Evolutionary conservation across 2,888 invertebrate species (phyloP).

Genomic region (Podotricha telesiphe): DNA sequence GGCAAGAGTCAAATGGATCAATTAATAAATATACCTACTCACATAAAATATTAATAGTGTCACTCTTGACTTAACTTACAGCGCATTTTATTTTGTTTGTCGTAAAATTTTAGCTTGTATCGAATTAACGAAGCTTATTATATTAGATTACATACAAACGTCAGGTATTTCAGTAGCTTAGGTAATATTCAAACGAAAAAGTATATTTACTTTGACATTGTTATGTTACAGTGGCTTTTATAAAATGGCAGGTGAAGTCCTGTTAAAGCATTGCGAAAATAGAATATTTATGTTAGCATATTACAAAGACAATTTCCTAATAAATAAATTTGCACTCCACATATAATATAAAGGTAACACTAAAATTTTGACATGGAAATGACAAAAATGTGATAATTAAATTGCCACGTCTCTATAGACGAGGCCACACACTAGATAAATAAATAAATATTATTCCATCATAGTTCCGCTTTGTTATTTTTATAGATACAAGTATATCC

Average conservation of each 20-base stretch:
- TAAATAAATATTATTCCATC: slow-evolving; percentile 64
- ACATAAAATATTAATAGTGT: slow-evolving; percentile 8
- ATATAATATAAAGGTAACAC: slow-evolving; percentile 19
- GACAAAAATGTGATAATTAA: slow-evolving; percentile 66
- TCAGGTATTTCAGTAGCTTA: not conserved
- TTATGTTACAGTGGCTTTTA: not conserved
- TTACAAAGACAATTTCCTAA: slow-evolving; percentile 2
- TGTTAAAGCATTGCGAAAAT: not conserved
- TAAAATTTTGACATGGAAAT: slow-evolving; percentile 52
- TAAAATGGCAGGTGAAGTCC: not conserved
- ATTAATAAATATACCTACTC: slow-evolving; percentile 1
- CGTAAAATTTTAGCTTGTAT: slow-evolving; percentile 29
- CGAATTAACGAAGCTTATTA: not conserved
- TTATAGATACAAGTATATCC: not conserved
- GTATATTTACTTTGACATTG: not conserved
- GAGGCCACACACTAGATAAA: slow-evolving; percentile 59
- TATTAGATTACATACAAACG: not conserved
- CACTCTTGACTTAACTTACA: slow-evolving; percentile 10
- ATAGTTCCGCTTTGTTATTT: slow-evolving; percentile 59
- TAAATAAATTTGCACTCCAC: slow-evolving; percentile 17
- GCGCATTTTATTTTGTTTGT: slow-evolving; percentile 25
- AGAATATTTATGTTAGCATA: not conserved
- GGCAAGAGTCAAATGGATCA: no score
- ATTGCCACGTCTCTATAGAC: slow-evolving; percentile 60
- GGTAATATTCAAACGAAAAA: not conserved